These are phyloP conservation scores for Notothenia rossii DNA, from an alignment of 2,113 vertebrate genomes.

Conservation along the genomic window DNA sequence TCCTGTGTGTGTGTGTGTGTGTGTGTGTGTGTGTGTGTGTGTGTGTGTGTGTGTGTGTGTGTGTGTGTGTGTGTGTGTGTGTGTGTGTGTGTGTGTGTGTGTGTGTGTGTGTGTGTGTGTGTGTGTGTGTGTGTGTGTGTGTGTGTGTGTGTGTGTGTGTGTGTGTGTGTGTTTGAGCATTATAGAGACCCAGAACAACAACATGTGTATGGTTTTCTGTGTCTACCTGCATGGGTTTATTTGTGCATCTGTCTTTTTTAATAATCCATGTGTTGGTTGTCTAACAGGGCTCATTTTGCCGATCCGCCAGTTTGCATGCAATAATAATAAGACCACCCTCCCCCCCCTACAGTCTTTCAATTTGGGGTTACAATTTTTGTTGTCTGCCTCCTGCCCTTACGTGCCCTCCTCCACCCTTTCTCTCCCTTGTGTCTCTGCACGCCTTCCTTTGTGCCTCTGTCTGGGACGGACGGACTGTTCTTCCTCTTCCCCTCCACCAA, in stretches of 20 bases:
- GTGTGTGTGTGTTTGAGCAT: background rate
- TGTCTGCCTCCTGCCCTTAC: constrained; percentile 43
- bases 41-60: no score
- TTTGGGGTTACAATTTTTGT: constrained; percentile 5
- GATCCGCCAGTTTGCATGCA: constrained; percentile 24
- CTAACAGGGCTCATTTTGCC: constrained; percentile 1
- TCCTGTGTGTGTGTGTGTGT: background rate
- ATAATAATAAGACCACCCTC: background rate
- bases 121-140: background rate
- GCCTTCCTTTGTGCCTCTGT: constrained; percentile 49
- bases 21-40: background rate
- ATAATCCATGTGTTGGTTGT: background rate
- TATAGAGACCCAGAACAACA: background rate
- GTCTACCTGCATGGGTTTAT: constrained; percentile 3
- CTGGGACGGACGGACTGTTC: constrained; percentile 49
- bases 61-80: background rate
- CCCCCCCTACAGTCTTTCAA: background rate
- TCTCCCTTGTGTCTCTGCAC: constrained; percentile 58
- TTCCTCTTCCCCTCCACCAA: constrained; percentile 47
- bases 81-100: background rate
- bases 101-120: background rate
- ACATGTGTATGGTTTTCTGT: background rate
- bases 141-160: background rate
- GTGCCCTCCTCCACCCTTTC: constrained; percentile 44
- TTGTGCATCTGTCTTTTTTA: background rate